Percentiles rank a stretch among this genome's conserved stretches.
These are phyloP conservation scores for Carlito syrichta DNA, from an alignment of 2,113 vertebrate species.

Conservation along the genomic window DNA sequence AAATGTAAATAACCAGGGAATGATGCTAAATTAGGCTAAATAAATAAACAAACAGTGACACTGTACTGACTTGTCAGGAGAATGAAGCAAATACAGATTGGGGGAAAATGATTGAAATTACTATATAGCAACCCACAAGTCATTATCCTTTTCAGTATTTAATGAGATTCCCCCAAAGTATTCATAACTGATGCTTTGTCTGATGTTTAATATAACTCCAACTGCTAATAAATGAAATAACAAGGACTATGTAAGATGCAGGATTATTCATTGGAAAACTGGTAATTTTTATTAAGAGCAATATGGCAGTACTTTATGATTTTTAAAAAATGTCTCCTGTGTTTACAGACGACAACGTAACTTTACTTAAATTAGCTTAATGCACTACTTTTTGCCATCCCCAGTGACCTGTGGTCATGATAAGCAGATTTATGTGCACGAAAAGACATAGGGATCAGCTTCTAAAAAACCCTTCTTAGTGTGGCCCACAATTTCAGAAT, in stretches of 20 bases:
- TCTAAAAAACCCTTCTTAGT: background rate
- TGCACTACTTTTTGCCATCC: background rate
- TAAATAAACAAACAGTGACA: background rate
- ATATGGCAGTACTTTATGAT: background rate
- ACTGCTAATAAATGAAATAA: background rate
- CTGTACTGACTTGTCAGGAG: background rate
- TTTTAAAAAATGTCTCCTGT: background rate
- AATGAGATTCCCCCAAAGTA: background rate
- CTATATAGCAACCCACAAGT: background rate
- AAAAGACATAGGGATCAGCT: constrained; percentile 37
- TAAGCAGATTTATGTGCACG: background rate
- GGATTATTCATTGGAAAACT: constrained; percentile 17
- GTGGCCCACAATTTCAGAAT: constrained; percentile 69
- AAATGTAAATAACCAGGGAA: no score
- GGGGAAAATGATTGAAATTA: background rate
- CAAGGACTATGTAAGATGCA: constrained; percentile 35
- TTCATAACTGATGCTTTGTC: constrained; percentile 1
- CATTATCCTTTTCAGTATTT: background rate
- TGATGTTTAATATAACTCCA: background rate
- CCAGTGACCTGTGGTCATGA: background rate
- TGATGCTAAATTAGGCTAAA: background rate
- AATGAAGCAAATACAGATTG: background rate
- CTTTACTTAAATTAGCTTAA: background rate
- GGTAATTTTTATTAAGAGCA: background rate
- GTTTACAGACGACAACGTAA: background rate